phyloP scores from a whole-genome alignment of 2,113 vertebrate genomes.

The Peromyscus leucopus region DNA sequence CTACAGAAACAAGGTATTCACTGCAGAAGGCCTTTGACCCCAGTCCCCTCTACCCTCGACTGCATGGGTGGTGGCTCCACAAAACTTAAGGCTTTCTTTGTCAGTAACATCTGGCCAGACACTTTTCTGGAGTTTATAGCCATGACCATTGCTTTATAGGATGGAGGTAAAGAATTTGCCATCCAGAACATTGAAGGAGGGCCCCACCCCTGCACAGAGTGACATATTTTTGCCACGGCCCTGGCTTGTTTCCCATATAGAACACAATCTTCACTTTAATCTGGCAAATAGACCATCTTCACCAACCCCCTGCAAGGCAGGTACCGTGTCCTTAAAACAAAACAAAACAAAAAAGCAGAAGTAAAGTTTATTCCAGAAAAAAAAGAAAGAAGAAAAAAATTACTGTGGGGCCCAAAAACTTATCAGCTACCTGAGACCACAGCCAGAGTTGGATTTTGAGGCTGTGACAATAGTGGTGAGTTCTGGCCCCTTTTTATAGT shows the following conservation, averaged over 20 bases:
- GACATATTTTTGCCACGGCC: not conserved
- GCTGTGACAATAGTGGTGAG: no score
- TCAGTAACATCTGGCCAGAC: conserved; percentile 82
- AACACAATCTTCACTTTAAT: not conserved
- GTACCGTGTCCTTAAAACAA: not conserved
- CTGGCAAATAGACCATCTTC: not conserved
- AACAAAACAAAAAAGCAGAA: no score
- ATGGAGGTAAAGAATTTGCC: conserved; percentile 84
- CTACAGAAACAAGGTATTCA: no score
- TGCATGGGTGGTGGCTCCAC: no score
- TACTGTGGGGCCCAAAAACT: no score
- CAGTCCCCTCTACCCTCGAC: no score
- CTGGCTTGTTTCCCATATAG: not conserved
- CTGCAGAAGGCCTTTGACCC: no score
- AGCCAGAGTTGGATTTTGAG: no score
- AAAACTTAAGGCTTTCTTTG: conserved; percentile 79
- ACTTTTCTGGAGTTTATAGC: conserved; percentile 82
- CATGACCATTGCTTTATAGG: conserved; percentile 92
- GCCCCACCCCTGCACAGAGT: conserved; percentile 38
- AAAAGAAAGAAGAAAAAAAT: no score
- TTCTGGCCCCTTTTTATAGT: no score
- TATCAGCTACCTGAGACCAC: no score
- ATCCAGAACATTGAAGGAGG: not conserved
- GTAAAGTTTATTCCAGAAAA: no score
- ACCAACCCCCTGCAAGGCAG: not conserved